Percentiles rank a stretch among this genome's conserved stretches.
Conservation (phyloP, 2,888 invertebrate species). For the Lordiphosa andalusiaca region DNA sequence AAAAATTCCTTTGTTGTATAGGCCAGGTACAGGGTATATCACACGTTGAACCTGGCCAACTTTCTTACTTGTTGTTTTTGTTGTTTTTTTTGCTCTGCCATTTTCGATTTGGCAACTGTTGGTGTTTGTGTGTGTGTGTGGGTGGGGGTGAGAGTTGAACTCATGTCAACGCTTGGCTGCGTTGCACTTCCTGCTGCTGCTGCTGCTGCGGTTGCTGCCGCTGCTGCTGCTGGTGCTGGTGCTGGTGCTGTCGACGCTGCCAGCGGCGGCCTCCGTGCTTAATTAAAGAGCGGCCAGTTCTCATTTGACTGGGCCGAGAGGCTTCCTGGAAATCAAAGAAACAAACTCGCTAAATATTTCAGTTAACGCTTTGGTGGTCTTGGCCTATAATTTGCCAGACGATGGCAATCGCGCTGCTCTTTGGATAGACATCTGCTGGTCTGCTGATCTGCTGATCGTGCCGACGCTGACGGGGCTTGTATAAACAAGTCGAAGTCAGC, state of each 20-base stretch:
- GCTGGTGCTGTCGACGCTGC: not conserved
- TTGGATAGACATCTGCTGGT: too few species aligned
- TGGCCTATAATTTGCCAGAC: conserved; percentile 74
- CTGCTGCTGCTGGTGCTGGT: too few species aligned
- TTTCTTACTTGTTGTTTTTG: not conserved
- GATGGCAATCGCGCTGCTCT: conserved; percentile 21
- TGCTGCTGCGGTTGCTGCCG: conserved; percentile 1
- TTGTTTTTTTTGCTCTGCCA: not conserved
- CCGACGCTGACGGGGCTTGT: conserved; percentile 47
- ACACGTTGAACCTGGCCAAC: too few species aligned
- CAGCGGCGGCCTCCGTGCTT: conserved; percentile 38
- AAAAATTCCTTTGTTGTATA: too few species aligned
- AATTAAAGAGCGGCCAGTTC: conserved; percentile 65
- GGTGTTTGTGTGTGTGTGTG: conserved; percentile 6
- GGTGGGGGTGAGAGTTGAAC: conserved; percentile 22
- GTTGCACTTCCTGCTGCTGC: conserved; percentile 41
- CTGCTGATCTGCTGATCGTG: conserved; percentile 39
- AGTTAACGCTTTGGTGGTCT: conserved; percentile 76
- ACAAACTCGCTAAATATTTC: conserved; percentile 76
- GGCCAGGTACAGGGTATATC: too few species aligned
- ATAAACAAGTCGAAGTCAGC: conserved; percentile 43
- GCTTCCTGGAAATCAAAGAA: conserved; percentile 76
- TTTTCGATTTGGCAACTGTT: conserved; percentile 21
- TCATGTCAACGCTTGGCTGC: conserved; percentile 71
- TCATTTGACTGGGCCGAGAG: conserved; percentile 57